Evolutionary conservation across 2,113 vertebrate genomes (phyloP), one percentile per base, ranked within the genome.

Genomic region (Hemiscyllium ocellatum): DNA sequence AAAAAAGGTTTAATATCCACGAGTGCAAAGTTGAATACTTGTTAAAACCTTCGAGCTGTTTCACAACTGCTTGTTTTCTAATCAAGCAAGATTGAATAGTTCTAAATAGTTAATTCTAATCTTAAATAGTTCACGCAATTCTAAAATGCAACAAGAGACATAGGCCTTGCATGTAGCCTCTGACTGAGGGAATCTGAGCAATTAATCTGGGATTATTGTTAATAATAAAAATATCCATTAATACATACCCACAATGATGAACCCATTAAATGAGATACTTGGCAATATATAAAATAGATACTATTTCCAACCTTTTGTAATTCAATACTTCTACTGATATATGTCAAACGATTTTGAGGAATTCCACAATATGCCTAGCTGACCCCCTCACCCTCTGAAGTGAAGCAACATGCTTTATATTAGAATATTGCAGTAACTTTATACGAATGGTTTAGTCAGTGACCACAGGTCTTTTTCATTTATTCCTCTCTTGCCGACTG

Each of bases 141-240:
- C 80, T 22, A 17, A 17, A 83, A 83, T 42, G 80, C 80, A 83
- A 42, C 42, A 42, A 47, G 80, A 83, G 80, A 83, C 17, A 83
- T 42, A 4, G 37, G 4, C 37, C 80, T 47, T 83, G 37, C 20
- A 22, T 47, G 42, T 19, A 83, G 37, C 80, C 42, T 80, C 76
- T 37, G 76, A 80, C 33, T 80, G 76, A 80, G 33, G 80, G 19
- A 83, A 83, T 83, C 80, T 47, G 37, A 83, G 37, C 37, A 37
- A 83, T 83, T 20, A 17, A 83, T 83, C 80, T 47, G 17, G 80
- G 80, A 42, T 47, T 83, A 47, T 83, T 83, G 37, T 47, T 47
- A 83, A 83, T 83, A 83, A 83, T 83, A 83, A 80, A 80, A 42
- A 83, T 83, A 83, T 83, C n/a, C 37, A 47, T 37, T 83, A 83